Percentiles rank a stretch among this genome's conserved stretches.
phyloP scores from a whole-genome alignment of 1,140 invertebrate genomes.

The Alviniconcha marisindica region DNA sequence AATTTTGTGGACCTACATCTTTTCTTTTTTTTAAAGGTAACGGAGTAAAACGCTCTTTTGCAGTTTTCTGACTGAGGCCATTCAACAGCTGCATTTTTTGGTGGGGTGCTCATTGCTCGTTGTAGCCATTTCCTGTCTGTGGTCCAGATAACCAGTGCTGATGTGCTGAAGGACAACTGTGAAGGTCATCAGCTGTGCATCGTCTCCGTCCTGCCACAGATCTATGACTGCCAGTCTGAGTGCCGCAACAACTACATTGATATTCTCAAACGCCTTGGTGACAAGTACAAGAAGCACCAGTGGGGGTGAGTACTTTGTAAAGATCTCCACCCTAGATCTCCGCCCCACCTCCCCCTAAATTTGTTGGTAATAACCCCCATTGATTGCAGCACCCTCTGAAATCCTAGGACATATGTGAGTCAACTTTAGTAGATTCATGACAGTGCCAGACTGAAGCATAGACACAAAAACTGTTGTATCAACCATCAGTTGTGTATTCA shows the following conservation, averaged over 20 bases:
- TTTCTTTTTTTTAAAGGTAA: no score
- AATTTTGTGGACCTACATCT: no score
- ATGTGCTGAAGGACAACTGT: conserved; percentile 85
- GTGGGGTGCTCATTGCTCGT: no score
- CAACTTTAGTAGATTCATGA: no score
- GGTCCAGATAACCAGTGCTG: conserved; percentile 78
- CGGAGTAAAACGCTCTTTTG: no score
- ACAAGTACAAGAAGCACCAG: conserved; percentile 96
- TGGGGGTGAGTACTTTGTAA: conserved; percentile 96
- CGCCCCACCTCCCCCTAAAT: neutral
- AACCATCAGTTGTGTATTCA: no score
- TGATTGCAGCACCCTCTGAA: no score
- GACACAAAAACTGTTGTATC: neutral
- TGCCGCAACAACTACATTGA: conserved; percentile 94
- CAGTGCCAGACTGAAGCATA: neutral
- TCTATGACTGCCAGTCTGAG: conserved; percentile 96
- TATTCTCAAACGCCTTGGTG: conserved; percentile 86
- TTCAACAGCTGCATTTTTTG: no score
- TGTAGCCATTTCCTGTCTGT: neutral
- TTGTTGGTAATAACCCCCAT: neutral
- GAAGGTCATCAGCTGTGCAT: conserved; percentile 94
- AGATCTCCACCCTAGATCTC: neutral
- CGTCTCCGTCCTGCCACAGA: conserved; percentile 95
- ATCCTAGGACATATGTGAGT: no score
- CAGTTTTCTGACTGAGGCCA: no score